Conservation (phyloP, 2,113 vertebrate species). For the Rhinichthys klamathensis region DNA sequence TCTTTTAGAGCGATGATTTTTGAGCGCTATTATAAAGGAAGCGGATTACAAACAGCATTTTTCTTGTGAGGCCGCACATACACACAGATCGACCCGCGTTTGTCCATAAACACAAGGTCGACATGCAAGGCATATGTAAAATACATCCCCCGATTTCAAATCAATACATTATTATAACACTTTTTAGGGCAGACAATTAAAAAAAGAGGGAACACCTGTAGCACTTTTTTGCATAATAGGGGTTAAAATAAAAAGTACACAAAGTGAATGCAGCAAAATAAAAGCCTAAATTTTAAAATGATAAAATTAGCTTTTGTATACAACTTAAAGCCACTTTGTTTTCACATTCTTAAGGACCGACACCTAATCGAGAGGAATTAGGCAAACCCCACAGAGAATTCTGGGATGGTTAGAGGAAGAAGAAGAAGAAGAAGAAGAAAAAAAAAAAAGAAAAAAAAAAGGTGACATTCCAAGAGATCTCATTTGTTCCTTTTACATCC, state of each 20-base stretch:
- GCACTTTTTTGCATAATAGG: slow-evolving; percentile 56
- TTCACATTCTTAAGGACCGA: slow-evolving; percentile 70
- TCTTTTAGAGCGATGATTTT: not conserved
- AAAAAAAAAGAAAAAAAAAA: not conserved
- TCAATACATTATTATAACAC: slow-evolving; percentile 35
- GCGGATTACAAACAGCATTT: slow-evolving; percentile 49
- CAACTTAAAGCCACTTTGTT: slow-evolving; percentile 44
- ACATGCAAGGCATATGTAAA: slow-evolving; percentile 52
- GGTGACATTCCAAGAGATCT: not conserved
- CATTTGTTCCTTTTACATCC: slow-evolving; percentile 18
- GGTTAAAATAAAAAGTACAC: slow-evolving; percentile 43
- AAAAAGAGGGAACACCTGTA: slow-evolving; percentile 6
- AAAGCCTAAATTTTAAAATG: slow-evolving; percentile 32
- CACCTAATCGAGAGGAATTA: not conserved
- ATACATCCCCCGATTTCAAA: slow-evolving; percentile 48
- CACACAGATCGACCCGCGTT: not conserved
- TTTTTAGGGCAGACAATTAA: slow-evolving; percentile 3
- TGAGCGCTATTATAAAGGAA: not conserved
- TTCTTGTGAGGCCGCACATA: slow-evolving; percentile 32
- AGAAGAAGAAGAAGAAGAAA: not conserved
- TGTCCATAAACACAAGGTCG: slow-evolving; percentile 30
- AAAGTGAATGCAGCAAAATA: slow-evolving; percentile 21
- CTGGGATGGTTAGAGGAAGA: slow-evolving; percentile 15
- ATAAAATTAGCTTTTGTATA: slow-evolving; percentile 52
- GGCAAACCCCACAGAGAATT: slow-evolving; percentile 12